These are phyloP conservation scores for Penelope pileata DNA, from an alignment of 2,113 vertebrate genomes.

Conservation along the genomic window DNA sequence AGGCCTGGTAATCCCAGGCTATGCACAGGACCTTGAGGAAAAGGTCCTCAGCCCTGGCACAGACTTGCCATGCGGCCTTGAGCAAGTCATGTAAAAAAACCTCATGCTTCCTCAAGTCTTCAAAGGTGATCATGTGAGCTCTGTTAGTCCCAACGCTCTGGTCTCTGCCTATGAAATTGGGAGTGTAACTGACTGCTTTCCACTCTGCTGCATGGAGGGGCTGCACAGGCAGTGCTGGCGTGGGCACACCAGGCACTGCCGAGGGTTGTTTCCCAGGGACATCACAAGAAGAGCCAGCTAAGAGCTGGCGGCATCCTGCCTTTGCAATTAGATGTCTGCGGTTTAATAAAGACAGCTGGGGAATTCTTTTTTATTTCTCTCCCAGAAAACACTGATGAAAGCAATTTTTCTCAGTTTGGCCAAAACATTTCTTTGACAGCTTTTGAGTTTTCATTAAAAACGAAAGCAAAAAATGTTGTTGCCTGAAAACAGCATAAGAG, in stretches of 20 bases:
- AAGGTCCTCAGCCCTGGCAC: background rate
- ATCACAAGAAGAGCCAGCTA: background rate
- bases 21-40: background rate
- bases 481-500: background rate
- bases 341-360: background rate
- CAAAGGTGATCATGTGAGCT: background rate
- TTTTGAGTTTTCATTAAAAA: slow-evolving; percentile 38
- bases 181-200: background rate
- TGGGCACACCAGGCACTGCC: accelerated
- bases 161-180: background rate
- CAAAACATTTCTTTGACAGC: slow-evolving; percentile 7
- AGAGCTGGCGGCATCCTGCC: background rate
- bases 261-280: background rate
- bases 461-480: background rate
- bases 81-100: background rate
- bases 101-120: background rate
- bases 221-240: background rate
- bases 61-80: background rate
- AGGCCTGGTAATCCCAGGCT: background rate
- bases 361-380: background rate
- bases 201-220: background rate
- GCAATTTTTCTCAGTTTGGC: background rate
- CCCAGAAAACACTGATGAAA: slow-evolving; percentile 5
- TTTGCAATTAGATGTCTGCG: background rate
- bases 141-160: background rate